phyloP scores from a whole-genome alignment of 2,797 vertebrate genomes.

The Bucorvus abyssinicus region DNA sequence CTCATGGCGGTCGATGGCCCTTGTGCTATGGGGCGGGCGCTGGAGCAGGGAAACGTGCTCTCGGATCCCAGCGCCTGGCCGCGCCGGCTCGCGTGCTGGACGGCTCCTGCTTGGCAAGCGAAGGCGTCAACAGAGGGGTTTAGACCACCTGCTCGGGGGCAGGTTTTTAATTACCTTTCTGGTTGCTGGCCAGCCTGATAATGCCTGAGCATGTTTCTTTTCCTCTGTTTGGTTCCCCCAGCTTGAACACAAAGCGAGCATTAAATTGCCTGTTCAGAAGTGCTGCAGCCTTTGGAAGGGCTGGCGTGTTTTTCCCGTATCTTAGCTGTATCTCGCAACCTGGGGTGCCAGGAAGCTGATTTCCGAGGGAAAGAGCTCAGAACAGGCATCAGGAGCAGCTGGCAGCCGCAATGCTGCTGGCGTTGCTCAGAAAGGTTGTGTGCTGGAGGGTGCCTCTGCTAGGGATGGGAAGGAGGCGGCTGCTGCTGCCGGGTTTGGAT shows the following conservation, averaged over 20 bases:
- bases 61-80: conserved; percentile 53
- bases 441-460: background rate
- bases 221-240: conserved; percentile 38
- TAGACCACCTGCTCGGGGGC: conserved; percentile 57
- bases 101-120: conserved; percentile 9
- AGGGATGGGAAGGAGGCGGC: background rate
- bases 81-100: conserved; percentile 29
- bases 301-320: background rate
- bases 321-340: background rate
- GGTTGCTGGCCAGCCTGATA: conserved; percentile 41
- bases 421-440: rapidly evolving
- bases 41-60: conserved; percentile 67
- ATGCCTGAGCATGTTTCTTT: conserved; percentile 12
- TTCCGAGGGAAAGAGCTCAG: background rate
- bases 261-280: conserved; percentile 37
- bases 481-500: rapidly evolving
- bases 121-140: background rate
- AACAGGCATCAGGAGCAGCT: background rate
- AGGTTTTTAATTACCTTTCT: conserved; percentile 65
- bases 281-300: background rate
- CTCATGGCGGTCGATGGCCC: conserved; percentile 54
- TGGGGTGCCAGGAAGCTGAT: background rate
- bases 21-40: conserved; percentile 73
- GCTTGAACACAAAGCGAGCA: conserved; percentile 43
- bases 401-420: background rate